Percentiles rank a stretch among this genome's conserved stretches.
These are phyloP conservation scores for Prionailurus bengalensis DNA, from an alignment of 2,113 vertebrate species.

Conservation along the genomic window DNA sequence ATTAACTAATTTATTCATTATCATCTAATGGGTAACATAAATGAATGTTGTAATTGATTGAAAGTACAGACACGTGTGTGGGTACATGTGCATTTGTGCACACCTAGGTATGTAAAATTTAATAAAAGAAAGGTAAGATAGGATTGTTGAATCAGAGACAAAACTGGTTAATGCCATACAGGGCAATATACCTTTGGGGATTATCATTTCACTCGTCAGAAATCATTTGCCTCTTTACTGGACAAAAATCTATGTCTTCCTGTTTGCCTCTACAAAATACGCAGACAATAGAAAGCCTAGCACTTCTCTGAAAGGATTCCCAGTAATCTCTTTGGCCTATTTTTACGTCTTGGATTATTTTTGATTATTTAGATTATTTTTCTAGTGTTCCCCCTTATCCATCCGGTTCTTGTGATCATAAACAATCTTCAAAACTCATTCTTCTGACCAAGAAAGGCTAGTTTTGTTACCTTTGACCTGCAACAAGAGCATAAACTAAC, in stretches of 20 bases:
- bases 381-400: background rate
- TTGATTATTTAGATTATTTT: background rate
- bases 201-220: background rate
- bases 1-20: background rate
- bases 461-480: background rate
- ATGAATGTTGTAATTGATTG: background rate
- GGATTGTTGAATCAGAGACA: background rate
- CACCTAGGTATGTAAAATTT: background rate
- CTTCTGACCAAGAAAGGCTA: background rate
- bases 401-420: background rate
- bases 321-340: background rate
- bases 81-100: background rate
- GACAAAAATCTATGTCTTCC: background rate
- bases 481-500: background rate
- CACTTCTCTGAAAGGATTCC: background rate
- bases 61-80: background rate
- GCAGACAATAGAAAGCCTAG: background rate
- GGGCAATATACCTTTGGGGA: background rate
- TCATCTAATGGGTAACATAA: background rate
- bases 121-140: background rate
- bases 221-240: background rate
- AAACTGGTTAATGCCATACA: background rate
- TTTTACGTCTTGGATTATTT: constrained; percentile 4
- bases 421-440: background rate
- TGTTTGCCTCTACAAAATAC: background rate